These are phyloP conservation scores for Pristionchus pacificus DNA, from an alignment of 1,140 invertebrate species.

Conservation along the genomic window DNA sequence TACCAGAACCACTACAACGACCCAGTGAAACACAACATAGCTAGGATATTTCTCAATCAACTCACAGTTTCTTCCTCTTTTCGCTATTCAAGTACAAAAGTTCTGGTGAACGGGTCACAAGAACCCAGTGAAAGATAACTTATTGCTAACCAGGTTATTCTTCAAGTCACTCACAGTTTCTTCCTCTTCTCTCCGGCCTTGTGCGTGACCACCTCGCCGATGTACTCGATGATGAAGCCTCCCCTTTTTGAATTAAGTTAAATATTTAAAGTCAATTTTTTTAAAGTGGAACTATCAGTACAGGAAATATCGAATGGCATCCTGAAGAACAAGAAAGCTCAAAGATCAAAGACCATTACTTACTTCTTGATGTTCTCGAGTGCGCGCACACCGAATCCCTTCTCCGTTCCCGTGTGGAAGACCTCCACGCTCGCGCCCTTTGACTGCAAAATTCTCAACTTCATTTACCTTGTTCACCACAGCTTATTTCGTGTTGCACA, in stretches of 20 bases:
- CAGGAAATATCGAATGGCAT: no score
- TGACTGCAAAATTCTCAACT: conserved; percentile 19
- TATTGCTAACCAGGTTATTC: no score
- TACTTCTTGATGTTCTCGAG: conserved; percentile 30
- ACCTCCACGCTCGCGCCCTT: conserved; percentile 30
- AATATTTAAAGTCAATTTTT: neutral
- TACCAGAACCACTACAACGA: no score
- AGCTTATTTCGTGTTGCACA: no score
- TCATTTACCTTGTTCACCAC: neutral
- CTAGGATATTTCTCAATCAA: no score
- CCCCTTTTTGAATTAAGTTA: conserved; percentile 68
- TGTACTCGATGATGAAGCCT: conserved; percentile 94
- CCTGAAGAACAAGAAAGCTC: no score
- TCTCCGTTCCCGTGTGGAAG: conserved; percentile 31
- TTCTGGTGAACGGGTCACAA: no score
- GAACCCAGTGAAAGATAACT: no score
- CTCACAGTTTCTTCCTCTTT: no score
- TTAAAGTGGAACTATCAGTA: no score
- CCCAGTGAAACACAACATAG: no score
- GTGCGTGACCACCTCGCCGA: conserved; percentile 88
- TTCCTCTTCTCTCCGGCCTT: conserved; percentile 63
- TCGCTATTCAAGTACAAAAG: no score
- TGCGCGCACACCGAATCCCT: conserved; percentile 32
- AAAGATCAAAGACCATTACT: neutral
- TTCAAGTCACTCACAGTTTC: conserved; percentile 12